Percentiles rank a stretch among this genome's conserved stretches.
Evolutionary conservation across 2,113 vertebrate genomes (phyloP).

Genomic region (Gadus macrocephalus): DNA sequence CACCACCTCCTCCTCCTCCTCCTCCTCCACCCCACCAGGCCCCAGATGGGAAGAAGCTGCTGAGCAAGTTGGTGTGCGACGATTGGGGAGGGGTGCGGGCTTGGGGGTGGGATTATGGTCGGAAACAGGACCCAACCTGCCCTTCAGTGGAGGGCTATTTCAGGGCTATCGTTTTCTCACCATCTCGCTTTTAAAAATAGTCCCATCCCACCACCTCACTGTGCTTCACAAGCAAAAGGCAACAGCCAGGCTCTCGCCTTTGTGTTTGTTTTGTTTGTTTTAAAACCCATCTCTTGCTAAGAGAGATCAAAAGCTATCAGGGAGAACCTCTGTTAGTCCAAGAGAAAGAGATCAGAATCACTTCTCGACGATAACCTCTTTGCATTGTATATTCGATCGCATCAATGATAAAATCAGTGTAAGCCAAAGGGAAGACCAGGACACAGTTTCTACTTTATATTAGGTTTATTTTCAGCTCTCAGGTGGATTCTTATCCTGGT

Average conservation of each 20-base stretch:
- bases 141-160: conserved; percentile 57
- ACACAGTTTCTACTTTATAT: conserved; percentile 19
- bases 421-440: conserved; percentile 12
- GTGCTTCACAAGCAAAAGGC: conserved; percentile 62
- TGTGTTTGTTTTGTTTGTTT: conserved; percentile 63
- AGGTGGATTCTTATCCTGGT: conserved; percentile 25
- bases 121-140: conserved; percentile 58
- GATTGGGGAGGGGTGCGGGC: conserved; percentile 4
- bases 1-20: not conserved
- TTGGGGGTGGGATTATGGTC: conserved; percentile 38
- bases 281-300: conserved; percentile 44
- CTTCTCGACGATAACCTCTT: not conserved
- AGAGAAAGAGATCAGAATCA: conserved; percentile 9
- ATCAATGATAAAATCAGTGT: too few species aligned
- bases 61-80: conserved; percentile 49
- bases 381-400: not conserved
- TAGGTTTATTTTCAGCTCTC: conserved; percentile 64
- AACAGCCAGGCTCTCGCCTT: conserved; percentile 45
- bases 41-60: conserved; percentile 37
- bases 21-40: conserved; percentile 6
- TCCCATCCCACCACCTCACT: conserved; percentile 10
- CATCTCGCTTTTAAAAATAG: conserved; percentile 71
- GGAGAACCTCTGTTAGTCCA: conserved; percentile 5
- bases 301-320: conserved; percentile 32
- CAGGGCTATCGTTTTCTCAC: conserved; percentile 55